Conservation (phyloP, 2,113 vertebrate genomes). For the Nanger granti region DNA sequence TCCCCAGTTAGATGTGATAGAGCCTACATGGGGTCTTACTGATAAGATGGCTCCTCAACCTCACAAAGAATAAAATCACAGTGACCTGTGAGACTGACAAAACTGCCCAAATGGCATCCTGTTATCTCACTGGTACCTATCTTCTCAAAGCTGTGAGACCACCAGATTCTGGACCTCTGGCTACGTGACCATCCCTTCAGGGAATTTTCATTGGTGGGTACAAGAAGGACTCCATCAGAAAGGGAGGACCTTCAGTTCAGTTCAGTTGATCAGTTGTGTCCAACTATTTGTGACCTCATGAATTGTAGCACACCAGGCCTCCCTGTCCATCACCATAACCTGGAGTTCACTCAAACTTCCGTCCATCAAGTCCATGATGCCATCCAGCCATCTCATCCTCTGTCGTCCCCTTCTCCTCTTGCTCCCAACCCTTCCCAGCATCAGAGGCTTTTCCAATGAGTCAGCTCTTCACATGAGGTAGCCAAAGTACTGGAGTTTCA, state of each 20-base stretch:
- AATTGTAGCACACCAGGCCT: fast-evolving
- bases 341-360: fast-evolving
- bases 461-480: no score
- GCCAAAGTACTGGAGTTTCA: no score
- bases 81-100: background rate
- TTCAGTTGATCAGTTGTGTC: no score
- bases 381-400: no score
- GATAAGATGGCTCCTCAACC: background rate
- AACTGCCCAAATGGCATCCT: background rate
- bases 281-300: no score
- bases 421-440: no score
- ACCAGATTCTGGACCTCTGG: background rate
- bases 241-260: background rate
- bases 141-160: background rate
- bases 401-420: no score
- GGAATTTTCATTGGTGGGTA: background rate
- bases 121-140: background rate
- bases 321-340: no score
- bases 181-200: background rate
- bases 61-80: background rate
- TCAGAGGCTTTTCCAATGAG: no score
- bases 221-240: background rate
- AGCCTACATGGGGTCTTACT: background rate
- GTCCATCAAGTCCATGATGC: fast-evolving
- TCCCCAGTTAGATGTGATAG: background rate